Base-by-base conservation (phyloP, 1,140 invertebrate genomes). In the Vanessa tameamea region DNA sequence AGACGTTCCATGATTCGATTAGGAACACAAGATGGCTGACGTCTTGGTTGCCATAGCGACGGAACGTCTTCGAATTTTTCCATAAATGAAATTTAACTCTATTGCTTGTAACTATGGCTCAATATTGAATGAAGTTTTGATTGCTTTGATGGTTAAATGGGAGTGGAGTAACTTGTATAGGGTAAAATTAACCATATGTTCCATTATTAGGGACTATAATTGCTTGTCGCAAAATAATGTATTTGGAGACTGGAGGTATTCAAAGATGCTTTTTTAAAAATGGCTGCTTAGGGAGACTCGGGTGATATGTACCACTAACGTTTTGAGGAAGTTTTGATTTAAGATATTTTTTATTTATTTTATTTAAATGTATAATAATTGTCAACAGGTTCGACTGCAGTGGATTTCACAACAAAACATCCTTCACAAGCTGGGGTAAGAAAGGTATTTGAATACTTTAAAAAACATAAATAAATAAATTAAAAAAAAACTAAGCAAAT, bases 1-100 rank as follows among this genome's bases (percentile, higher is more conserved):
- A 89, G 87, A 88, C 86, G 85, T 85, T 88, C 78, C 73, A 15
- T 87, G 85, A 89, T 84, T 82, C 64, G 78, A 80, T 89, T 89
- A 85, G 65, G 72, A 78, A 78, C 72, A 81, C 87, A 89, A 89
- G 84, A 89, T 87, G 86, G 86, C 86, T 61, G 83, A 81, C 83
- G 79, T 85, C 86, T 86, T 82, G 67, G 88, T 88, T 83, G 81
- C 81, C 73, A 85, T 87, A 75, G 80, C 81, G 76, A 90, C 88
- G 55, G 53, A 78, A 61, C 82, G 79, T 87, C 86, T 87, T 86
- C 59, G 72, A 73, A 76, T 77, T 50, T 26, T 13, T 20, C 13
- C 23, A 47, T 66, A 73, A 67, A 26, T 43, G 14, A 87, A 70
- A 73, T 78, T 75, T 14, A 75, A 78, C 81, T 73, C 77, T 84